Base-by-base conservation (phyloP, 2,888 invertebrate species). In the Alsophila aescularia region DNA sequence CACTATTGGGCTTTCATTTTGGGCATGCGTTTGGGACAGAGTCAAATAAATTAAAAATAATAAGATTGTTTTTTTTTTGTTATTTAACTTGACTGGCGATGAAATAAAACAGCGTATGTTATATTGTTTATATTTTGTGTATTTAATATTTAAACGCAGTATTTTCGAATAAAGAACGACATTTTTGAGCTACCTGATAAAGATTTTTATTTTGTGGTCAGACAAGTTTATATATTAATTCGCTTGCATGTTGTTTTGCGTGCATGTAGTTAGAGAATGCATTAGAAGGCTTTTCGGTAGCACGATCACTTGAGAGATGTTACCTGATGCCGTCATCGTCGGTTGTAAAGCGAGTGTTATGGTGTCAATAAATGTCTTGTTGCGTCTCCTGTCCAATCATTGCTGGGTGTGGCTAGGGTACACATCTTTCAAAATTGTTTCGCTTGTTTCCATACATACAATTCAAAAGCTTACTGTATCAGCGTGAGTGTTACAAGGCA, bases 251-350 rank as follows among this genome's bases (percentile, higher is more conserved):
- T 64, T 56, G 56, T 63, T 59, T 55, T 43, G 75, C 81, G 81
- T 82, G 87, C 83, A 83, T 81, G 83, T 80, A 69, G 60, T 70
- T 69, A 50, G 18, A 62, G 52, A 54, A 48, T 69, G 64, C 63
- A 67, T 71, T 70, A 58, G 62, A 67, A 69, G 69, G 79, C 79
- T 79, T 79, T 67, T 77, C 69, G 72, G 67, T 79, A 73, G 75
- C 76, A 77, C 67, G 66, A 75, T 81, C 86, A 86, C 86, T 89
- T 90, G 91, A 90, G 90, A 91, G 91, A 90, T 91, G 91, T 90
- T 89, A 81, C 88, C 90, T 86, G 83, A 60, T 58, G 63, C 63
- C 66, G 58, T 24, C 36, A 52, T 55, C 64, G 61, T 63, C 62
- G 63, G 76, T 67, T 62, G 49, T 10, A 45, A 37, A 59, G 39